Percentiles rank a stretch among this genome's conserved stretches.
These are phyloP conservation scores for Trissolcus basalis DNA, from an alignment of 1,140 invertebrate species.

Conservation along the genomic window DNA sequence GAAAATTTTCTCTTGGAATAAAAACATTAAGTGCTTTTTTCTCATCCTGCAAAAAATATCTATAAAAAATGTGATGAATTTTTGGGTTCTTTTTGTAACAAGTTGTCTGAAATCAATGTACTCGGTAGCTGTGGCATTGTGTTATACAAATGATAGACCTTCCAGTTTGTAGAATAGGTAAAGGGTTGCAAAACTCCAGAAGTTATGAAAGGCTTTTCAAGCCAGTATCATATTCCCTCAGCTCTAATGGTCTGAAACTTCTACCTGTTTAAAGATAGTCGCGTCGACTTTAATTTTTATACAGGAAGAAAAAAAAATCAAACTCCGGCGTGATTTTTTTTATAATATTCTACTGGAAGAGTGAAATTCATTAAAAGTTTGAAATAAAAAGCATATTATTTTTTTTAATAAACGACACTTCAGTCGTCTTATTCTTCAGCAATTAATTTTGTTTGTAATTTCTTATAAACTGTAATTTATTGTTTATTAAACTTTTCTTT, in stretches of 20 bases:
- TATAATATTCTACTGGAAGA: slow-evolving; percentile 20
- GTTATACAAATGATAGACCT: slow-evolving; percentile 46
- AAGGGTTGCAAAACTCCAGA: slow-evolving; percentile 56
- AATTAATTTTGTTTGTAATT: slow-evolving; percentile 19
- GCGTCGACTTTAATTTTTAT: slow-evolving; percentile 25
- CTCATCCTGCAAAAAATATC: no score
- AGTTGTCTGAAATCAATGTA: slow-evolving; percentile 20
- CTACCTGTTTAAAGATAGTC: slow-evolving; percentile 34
- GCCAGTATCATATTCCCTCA: slow-evolving; percentile 38
- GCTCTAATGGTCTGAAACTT: slow-evolving; percentile 38
- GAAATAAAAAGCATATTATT: background rate
- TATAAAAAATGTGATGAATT: no score
- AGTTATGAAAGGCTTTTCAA: slow-evolving; percentile 49
- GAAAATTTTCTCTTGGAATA: no score
- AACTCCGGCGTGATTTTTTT: slow-evolving; percentile 18
- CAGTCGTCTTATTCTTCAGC: no score
- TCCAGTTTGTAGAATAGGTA: slow-evolving; percentile 41
- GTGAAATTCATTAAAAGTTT: slow-evolving; percentile 13
- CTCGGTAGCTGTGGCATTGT: slow-evolving; percentile 35
- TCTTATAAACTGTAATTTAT: no score
- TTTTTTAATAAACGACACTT: no score
- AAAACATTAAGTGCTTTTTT: no score
- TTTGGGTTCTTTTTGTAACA: background rate
- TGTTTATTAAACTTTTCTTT: no score
- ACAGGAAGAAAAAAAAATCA: slow-evolving; percentile 38